Conservation (phyloP, 2,888 invertebrate species). For the Scotopteryx bipunctaria region DNA sequence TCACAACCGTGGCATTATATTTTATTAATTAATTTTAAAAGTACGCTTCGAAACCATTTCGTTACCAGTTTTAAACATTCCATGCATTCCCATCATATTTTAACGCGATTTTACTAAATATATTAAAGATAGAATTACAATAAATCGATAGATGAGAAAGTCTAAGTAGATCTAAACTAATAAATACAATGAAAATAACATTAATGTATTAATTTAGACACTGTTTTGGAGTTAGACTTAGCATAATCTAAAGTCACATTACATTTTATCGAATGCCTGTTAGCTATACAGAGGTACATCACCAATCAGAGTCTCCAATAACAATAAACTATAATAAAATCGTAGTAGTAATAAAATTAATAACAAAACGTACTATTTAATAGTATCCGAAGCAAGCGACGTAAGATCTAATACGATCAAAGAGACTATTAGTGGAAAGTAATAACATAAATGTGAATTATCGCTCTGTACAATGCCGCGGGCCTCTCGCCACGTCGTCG, state of each 20-base stretch:
- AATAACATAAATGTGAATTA: conserved; percentile 34
- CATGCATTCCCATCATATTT: conserved; percentile 26
- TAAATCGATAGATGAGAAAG: conserved; percentile 40
- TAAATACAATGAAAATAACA: conserved; percentile 35
- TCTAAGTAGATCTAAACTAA: conserved; percentile 43
- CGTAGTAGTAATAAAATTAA: conserved; percentile 54
- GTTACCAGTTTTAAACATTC: conserved; percentile 40
- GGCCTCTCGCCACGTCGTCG: too few relatives aligned
- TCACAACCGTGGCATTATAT: conserved; percentile 74
- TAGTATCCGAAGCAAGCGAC: conserved; percentile 49
- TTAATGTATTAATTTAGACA: conserved; percentile 42
- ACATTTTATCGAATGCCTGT: conserved; percentile 30
- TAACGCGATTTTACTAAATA: conserved; percentile 23
- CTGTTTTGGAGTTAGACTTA: conserved; percentile 44
- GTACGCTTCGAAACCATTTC: conserved; percentile 43
- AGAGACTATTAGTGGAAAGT: conserved; percentile 31
- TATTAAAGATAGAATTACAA: conserved; percentile 25
- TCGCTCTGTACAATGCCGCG: conserved; percentile 34
- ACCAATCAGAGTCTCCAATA: conserved; percentile 39
- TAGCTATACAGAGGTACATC: conserved; percentile 47
- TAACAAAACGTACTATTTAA: conserved; percentile 52
- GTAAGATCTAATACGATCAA: conserved; percentile 41
- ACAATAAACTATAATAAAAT: conserved; percentile 46
- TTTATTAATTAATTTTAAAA: conserved; percentile 45
- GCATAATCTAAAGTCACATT: conserved; percentile 49